phyloP scores from a whole-genome alignment of 2,797 vertebrate species.

The Pterois miles region DNA sequence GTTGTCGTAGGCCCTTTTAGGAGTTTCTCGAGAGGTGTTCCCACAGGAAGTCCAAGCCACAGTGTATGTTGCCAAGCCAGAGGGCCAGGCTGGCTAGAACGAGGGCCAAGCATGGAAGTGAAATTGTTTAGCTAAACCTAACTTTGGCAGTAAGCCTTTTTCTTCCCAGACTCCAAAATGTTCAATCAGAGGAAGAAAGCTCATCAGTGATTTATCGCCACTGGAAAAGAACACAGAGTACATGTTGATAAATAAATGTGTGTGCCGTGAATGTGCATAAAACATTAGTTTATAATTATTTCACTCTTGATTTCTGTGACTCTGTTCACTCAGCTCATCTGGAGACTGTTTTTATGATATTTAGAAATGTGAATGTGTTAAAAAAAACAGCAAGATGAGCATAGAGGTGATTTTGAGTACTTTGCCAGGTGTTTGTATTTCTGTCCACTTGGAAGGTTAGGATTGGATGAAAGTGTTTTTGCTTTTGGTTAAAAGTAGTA shows the following conservation, averaged over 20 bases:
- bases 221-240: background rate
- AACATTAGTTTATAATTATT: no score
- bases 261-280: background rate
- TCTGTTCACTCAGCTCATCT: no score
- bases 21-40: conserved; percentile 25
- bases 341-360: no score
- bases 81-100: conserved; percentile 10
- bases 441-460: background rate
- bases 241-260: conserved; percentile 21
- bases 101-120: conserved; percentile 19
- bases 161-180: background rate
- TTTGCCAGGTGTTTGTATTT: no score
- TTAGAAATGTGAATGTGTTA: no score
- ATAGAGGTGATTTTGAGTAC: no score
- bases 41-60: conserved; percentile 36
- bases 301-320: no score
- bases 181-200: conserved; percentile 10
- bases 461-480: no score
- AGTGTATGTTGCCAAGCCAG: conserved; percentile 13
- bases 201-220: conserved; percentile 14
- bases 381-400: no score
- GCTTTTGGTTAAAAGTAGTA: no score
- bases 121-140: conserved; percentile 21
- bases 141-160: conserved; percentile 26
- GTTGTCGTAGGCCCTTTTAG: background rate